Base-by-base conservation (phyloP, 2,113 vertebrate genomes). In the Ivindomyrus marchei region DNA sequence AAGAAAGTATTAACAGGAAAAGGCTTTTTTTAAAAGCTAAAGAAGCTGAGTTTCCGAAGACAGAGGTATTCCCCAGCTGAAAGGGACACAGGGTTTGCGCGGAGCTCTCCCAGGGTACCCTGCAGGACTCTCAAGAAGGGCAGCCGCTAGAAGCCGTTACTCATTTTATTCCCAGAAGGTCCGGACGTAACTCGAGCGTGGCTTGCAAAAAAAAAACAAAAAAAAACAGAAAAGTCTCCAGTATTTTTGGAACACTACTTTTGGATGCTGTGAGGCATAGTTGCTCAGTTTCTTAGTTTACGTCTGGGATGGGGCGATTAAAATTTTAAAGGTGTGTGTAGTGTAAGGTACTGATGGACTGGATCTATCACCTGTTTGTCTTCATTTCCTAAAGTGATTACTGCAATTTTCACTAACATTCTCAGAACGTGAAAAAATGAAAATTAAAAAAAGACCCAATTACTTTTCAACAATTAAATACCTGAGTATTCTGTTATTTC, bases 1-100 rank as follows among this genome's bases (percentile, higher is more conserved):
- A 89, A 89, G 70, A 80, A 83, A 84, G 50, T 2, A 62, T n/a
- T 89, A 19, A 89, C 77, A 85, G 89, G 52, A 89, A 62, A 62
- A 52, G 15, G 19, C 3, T 49, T n/a, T 86, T 86, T 49, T 87
- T 52, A 0, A 45, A 9, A 47, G 46, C 19, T 46, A 31, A 19
- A 56, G 36, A 15, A 4, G 45, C 31, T 31, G 47, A 85, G 52
- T 88, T 88, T 88, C 45, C 15, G 31, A 49, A 11, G 21, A 36
- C 31, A 89, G 8, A 15, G 80, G 89, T 80, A 47, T 85, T 89
- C 52, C 89, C 89, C 89, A 31, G 24, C 77, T 27, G 77, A 85
- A 85, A 89, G 89, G 83, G 77, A 62, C 80, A 47, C n/a, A 89
- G 19, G 21, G 27, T 9, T n/a, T 77, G 70, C 9, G 1, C 49